Base-by-base conservation (phyloP, 1,140 invertebrate species). In the Sipha flava region DNA sequence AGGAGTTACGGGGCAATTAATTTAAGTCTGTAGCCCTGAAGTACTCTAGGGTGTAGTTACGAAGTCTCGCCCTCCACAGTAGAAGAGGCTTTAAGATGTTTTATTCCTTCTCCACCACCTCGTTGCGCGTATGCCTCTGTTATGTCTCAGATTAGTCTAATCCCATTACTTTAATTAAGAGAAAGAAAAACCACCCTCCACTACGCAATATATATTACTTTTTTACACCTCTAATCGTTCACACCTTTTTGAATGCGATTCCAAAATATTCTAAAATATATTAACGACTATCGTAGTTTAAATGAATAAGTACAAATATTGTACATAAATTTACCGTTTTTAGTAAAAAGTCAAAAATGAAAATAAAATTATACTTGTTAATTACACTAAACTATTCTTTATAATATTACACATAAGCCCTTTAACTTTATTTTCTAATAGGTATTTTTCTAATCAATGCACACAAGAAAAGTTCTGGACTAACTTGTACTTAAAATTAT, bases 151-250 rank as follows among this genome's bases (percentile, higher is more conserved):
- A 77, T 77, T 77, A 77, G 73, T 77, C 52, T 77, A 77, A 77
- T 77, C 73, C 52, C 73, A 77, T 77, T 77, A 77, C 73, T 77
- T 77, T 77, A 77, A 77, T 77, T 77, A 77, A 77, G 73, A 59
- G 73, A 73, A 54, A 18, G 31, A 10, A 75, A 75, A 75, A 54
- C 16, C 18, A 52, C 21, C 23, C 34, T 57, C 21, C 73, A 3
- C 40, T 1, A 6, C 18, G 7, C 16, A 31, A 16, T 29, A 59
- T 70, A 70, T 47, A n/a, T 47, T 70, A 16, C 21, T 1, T 29
- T 66, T 70, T 47, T 29, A 16, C 40, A 70, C 66, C 66, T 66
- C 37, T 21, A 26, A 66, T 43, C 34, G 64, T 66, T 66, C 21
- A 21, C 64, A 66, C 37, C 64, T 66, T 40, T 66, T 6, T 26